Base-by-base conservation (phyloP, 2,113 vertebrate species). In the Erinaceus europaeus region DNA sequence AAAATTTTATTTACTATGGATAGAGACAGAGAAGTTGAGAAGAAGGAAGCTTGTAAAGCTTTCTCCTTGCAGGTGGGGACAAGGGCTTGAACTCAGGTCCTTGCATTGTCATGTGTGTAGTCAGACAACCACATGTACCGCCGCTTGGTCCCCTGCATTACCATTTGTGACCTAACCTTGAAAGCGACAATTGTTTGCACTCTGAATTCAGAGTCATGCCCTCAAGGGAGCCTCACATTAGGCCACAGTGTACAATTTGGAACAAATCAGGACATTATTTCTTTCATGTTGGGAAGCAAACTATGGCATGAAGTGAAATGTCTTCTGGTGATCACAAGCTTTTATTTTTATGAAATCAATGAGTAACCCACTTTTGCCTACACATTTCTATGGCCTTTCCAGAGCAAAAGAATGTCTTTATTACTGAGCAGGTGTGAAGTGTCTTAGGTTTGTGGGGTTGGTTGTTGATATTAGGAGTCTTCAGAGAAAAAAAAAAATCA, bases 371-470 rank as follows among this genome's bases (percentile, higher is more conserved):
- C 48, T 36, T 72, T 55, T 7, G 27, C 48, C 9, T 79, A 53
- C 18, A 68, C 53, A 90, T 76, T 93, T 90, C 64, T 42, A 82
- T 93, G 64, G 61, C n/a, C 79, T 20, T 80, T 40, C 82, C 78
- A 86, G 61, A 90, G 77, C 40, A 82, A 88, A 94, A 82, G 21
- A 94, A 88, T 86, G 69, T 74, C 44, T 85, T 72, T 76, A 87
- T 89, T 81, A 93, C 89, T 84, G 83, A 82, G 81, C n/a, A 84
- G 53, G 71, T 91, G 72, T 76, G 91, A 91, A 91, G 81, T 69
- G 52, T 89, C 46, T 83, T 89, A 52, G 61, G 42, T 85, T 75
- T 68, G 18, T 52, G 76, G 52, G 69, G 36, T 59, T 78, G n/a
- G 5, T 88, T 94, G 87, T 93, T 85, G 84, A 85, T 89, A 87